Evolutionary conservation across 2,888 invertebrate species (phyloP).

Genomic region (Pammene fasciana): DNA sequence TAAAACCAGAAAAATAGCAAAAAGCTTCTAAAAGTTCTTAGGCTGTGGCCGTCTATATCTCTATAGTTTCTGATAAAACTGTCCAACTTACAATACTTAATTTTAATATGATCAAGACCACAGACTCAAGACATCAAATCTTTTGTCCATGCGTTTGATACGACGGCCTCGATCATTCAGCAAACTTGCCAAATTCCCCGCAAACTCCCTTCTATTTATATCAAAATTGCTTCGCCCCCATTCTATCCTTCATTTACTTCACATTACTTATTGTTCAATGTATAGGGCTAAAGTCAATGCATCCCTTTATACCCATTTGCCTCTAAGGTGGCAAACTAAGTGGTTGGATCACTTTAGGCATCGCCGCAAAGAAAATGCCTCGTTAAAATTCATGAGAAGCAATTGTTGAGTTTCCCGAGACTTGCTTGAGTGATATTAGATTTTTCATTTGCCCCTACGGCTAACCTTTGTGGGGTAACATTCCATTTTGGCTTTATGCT

Average conservation of each 20-base stretch:
- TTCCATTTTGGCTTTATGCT: conserved; percentile 43
- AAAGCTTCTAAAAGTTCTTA: no score
- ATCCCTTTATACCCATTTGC: conserved; percentile 47
- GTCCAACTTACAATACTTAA: no score
- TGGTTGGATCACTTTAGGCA: conserved; percentile 56
- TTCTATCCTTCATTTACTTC: conserved; percentile 26
- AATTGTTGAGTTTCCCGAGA: conserved; percentile 65
- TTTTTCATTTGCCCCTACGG: conserved; percentile 53
- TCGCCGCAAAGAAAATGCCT: conserved; percentile 69
- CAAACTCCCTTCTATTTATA: neutral
- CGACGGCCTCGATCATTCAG: neutral
- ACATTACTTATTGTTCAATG: conserved; percentile 34
- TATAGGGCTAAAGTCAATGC: conserved; percentile 34
- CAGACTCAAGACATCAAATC: no score
- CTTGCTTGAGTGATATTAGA: conserved; percentile 73
- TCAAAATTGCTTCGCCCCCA: conserved; percentile 10
- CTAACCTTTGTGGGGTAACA: conserved; percentile 42
- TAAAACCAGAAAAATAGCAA: no score
- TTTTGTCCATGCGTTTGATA: no score
- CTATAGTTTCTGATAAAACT: no score
- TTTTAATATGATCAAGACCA: no score
- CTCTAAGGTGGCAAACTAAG: conserved; percentile 57
- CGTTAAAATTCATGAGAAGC: conserved; percentile 76
- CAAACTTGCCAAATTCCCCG: neutral
- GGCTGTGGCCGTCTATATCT: no score